phyloP scores from a whole-genome alignment of 37 sponge, comb jelly and placozoan genomes.

The Spongilla lacustris region DNA sequence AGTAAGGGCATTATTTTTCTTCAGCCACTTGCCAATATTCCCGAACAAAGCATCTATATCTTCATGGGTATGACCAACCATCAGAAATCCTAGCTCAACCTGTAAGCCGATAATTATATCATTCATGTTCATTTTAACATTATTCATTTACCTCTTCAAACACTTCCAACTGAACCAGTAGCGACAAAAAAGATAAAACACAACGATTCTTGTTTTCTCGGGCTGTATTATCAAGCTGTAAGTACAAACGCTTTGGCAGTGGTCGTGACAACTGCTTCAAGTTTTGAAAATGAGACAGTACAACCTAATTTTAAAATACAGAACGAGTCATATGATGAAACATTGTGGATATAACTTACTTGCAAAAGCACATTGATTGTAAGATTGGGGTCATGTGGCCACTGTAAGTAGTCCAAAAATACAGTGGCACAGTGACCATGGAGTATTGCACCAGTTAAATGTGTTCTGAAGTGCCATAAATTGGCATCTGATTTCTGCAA shows the following conservation, averaged over 20 bases:
- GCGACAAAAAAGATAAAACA: not conserved
- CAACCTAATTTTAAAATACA: not conserved
- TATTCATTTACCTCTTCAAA: not conserved
- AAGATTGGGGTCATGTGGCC: slow-evolving; percentile 59
- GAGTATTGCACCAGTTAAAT: slow-evolving; percentile 31
- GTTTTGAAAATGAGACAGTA: not conserved
- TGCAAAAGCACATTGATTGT: slow-evolving; percentile 31
- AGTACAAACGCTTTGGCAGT: not conserved
- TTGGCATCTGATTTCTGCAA: slow-evolving; percentile 36
- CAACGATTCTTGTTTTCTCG: not conserved
- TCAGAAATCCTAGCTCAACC: slow-evolving; percentile 7
- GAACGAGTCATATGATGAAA: not conserved
- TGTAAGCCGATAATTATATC: not conserved
- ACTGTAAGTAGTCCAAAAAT: slow-evolving; percentile 32
- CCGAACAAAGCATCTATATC: slow-evolving; percentile 15
- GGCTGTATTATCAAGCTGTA: not conserved
- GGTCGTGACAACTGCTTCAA: not conserved
- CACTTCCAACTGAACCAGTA: not conserved
- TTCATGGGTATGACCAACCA: slow-evolving; percentile 34
- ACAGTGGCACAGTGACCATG: slow-evolving; percentile 5
- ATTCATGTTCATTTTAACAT: not conserved
- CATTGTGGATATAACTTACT: not conserved
- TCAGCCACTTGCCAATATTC: not conserved
- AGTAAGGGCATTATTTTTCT: slow-evolving; percentile 11
- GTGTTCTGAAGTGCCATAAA: slow-evolving; percentile 46